These are phyloP conservation scores for Cheirogaleus major DNA, from an alignment of 2,797 vertebrate genomes.

Conservation along the genomic window DNA sequence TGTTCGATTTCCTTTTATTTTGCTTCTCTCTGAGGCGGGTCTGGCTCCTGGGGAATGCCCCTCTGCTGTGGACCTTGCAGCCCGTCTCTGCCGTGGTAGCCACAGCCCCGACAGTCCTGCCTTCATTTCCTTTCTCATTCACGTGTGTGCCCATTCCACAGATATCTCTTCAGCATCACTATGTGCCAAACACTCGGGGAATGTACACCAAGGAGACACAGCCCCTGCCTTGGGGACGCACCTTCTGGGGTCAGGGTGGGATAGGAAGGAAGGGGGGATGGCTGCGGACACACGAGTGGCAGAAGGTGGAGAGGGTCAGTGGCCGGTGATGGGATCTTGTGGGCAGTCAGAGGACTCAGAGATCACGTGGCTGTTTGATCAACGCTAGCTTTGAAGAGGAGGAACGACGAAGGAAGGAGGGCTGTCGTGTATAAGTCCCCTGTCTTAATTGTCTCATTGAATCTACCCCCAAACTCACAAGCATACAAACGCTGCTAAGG, in stretches of 20 bases:
- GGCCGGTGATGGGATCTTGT: neutral
- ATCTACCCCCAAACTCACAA: neutral
- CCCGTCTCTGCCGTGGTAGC: neutral
- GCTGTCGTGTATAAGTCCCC: rapidly evolving
- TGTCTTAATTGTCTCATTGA: neutral
- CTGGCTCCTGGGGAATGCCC: neutral
- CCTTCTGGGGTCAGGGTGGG: neutral
- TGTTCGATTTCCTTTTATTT: neutral
- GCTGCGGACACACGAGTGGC: rapidly evolving
- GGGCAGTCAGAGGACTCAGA: neutral
- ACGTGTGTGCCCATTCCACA: rapidly evolving
- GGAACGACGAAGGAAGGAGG: neutral
- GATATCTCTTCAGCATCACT: neutral
- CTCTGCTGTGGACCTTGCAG: neutral
- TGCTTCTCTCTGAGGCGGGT: neutral
- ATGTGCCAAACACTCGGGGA: rapidly evolving
- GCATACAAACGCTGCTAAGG: neutral
- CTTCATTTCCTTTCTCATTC: neutral
- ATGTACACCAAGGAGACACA: neutral
- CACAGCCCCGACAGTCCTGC: neutral
- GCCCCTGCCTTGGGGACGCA: neutral
- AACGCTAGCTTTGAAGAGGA: neutral
- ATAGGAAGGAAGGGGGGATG: no score
- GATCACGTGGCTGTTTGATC: rapidly evolving
- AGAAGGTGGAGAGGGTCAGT: neutral